Base-by-base conservation (phyloP, 2,888 invertebrate species). In the Disparrhopalites patrizii region DNA sequence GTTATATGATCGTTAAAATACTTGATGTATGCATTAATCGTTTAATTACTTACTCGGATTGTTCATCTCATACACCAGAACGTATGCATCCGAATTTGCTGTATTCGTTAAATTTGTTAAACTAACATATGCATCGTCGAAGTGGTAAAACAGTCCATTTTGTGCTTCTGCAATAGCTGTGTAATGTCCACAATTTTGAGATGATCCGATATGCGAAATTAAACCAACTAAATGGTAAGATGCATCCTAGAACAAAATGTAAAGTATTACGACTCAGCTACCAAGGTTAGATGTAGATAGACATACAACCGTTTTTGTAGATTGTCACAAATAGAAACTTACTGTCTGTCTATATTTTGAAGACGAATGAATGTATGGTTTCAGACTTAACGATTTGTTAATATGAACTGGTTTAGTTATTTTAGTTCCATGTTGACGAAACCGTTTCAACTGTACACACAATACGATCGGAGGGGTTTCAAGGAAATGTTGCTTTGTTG, bases 111-210 rank as follows among this genome's bases (percentile, higher is more conserved):
- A 81, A 27, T 88, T 87, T 65, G 91, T 84, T 27, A 87, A 85
- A 65, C 89, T 83, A 36, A 85, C 85, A 56, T 40, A 70, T 18
- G 55, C 54, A 57, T 98, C 97, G 79, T 97, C 96, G 81, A 95
- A 96, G 77, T 91, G 89, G 80, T 94, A 94, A 82, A 91, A 96
- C 75, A 86, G 86, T 62, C 90, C 87, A 68, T 87, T 85, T 38
- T 93, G 81, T 3, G 87, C 90, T 80, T 87, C 87, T 47, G 87
- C 96, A 78, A 91, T 88, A 71, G 91, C 94, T 76, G 91, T 94
- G 79, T 98, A 98, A 81, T 98, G 97, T 0, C 97, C 97, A 77
- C 93, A 93, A 78, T 92, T 89, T 74, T 92, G 91, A 2, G 91
- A 90, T 28, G 88, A 87, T 1, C 97, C 97, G 79, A 93, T 85